These are phyloP conservation scores for Sclerodermus sp. DNA, from an alignment of 2,888 invertebrate species.

Conservation along the genomic window DNA sequence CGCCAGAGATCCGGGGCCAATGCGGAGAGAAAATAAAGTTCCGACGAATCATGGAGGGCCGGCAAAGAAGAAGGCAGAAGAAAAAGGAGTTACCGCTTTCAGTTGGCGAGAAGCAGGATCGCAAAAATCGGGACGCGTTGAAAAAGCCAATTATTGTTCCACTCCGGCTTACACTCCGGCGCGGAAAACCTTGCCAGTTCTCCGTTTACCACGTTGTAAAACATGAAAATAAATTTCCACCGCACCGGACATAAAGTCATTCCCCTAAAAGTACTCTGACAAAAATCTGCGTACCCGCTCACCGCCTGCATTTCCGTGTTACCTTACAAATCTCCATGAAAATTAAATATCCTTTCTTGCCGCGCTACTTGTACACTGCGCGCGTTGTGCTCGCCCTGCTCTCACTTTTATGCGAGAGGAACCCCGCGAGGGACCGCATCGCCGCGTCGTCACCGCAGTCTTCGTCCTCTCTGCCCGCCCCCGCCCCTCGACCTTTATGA, in stretches of 20 bases:
- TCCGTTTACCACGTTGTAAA: not conserved
- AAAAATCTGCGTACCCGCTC: too few species aligned
- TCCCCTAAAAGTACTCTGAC: too few species aligned
- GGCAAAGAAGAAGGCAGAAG: not conserved
- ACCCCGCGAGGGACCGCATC: too few species aligned
- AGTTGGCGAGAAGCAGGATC: slow-evolving; percentile 12
- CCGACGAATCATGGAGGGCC: slow-evolving; percentile 10
- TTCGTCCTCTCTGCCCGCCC: too few species aligned
- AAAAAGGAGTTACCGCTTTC: slow-evolving; percentile 8
- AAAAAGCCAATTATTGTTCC: slow-evolving; percentile 34
- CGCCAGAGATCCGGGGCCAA: slow-evolving; percentile 30
- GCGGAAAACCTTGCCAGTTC: slow-evolving; percentile 12
- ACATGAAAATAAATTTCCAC: too few species aligned
- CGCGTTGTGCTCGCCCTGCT: slow-evolving; percentile 4
- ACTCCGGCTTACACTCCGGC: slow-evolving; percentile 17
- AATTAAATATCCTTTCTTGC: slow-evolving; percentile 21
- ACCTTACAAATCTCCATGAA: slow-evolving; percentile 21
- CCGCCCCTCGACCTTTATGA: too few species aligned
- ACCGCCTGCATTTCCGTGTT: slow-evolving; percentile 1
- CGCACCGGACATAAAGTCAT: too few species aligned
- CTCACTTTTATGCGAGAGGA: too few species aligned
- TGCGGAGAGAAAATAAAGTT: slow-evolving; percentile 30
- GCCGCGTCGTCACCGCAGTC: too few species aligned
- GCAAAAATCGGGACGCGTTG: slow-evolving; percentile 26
- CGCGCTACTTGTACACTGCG: slow-evolving; percentile 23